Evolutionary conservation across 2,113 vertebrate genomes (phyloP).

Genomic region (Cephalopholis sonnerati): DNA sequence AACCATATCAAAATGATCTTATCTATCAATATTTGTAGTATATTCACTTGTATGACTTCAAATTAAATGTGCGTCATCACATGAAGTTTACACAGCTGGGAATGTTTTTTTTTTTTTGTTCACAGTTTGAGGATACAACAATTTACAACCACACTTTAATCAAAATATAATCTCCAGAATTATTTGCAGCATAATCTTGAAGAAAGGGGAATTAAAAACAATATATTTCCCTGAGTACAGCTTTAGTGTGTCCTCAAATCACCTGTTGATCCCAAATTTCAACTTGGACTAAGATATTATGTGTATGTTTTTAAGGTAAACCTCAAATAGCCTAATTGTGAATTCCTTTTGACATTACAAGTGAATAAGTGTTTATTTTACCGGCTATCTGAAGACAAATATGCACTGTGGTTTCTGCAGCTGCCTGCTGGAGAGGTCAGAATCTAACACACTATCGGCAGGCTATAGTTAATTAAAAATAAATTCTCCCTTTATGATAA

Average conservation of each 20-base stretch:
- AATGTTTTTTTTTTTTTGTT: not conserved
- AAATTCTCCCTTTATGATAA: not conserved
- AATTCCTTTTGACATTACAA: not conserved
- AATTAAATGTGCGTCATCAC: not conserved
- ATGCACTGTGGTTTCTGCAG: slow-evolving; percentile 1
- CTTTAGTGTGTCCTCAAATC: not conserved
- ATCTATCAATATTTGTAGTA: not conserved
- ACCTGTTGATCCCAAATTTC: not conserved
- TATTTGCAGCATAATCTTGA: not conserved
- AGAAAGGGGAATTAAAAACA: not conserved
- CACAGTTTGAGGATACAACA: not conserved
- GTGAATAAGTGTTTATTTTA: slow-evolving; percentile 23
- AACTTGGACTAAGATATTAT: not conserved
- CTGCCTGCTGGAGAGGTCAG: not conserved
- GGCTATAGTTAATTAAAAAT: not conserved
- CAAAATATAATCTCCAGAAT: not conserved
- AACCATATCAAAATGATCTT: not conserved
- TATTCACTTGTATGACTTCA: not conserved
- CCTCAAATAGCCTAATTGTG: not conserved
- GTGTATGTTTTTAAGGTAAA: not conserved
- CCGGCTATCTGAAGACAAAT: slow-evolving; percentile 21
- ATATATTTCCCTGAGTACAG: not conserved
- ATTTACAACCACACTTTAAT: not conserved
- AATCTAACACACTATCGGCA: not conserved
- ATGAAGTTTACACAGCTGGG: not conserved